Percentiles rank a stretch among this genome's conserved stretches.
These are phyloP conservation scores for Callaeas wilsoni DNA, from an alignment of 2,113 vertebrate genomes.

Conservation along the genomic window DNA sequence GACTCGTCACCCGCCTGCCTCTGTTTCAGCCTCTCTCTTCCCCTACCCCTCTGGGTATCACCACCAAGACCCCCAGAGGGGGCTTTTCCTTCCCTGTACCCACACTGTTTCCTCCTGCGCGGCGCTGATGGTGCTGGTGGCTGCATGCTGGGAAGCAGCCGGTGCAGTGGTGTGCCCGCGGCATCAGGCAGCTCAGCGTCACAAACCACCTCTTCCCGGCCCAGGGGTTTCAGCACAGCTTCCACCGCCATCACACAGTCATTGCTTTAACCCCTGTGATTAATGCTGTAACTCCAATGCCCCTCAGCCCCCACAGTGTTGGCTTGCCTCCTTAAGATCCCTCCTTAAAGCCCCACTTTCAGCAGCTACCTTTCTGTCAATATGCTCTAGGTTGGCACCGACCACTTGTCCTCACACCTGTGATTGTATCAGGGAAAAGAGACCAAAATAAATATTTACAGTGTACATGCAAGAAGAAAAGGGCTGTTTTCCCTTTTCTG, in stretches of 20 bases:
- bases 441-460: constrained; percentile 59
- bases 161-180: rapidly evolving
- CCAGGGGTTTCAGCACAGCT: neutral
- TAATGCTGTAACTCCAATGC: neutral
- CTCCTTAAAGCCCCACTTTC: constrained; percentile 13
- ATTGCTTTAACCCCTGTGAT: neutral
- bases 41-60: rapidly evolving
- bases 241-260: rapidly evolving
- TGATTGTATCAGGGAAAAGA: constrained; percentile 6
- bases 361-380: constrained; percentile 32
- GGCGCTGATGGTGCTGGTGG: neutral
- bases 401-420: constrained; percentile 46
- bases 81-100: neutral
- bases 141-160: neutral
- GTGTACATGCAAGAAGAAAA: constrained; percentile 43
- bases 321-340: neutral
- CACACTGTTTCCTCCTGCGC: neutral
- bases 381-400: neutral
- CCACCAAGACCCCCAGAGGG: neutral
- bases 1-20: neutral
- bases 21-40: neutral
- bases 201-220: neutral
- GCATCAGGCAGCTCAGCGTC: neutral
- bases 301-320: neutral
- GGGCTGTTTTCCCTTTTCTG: constrained; percentile 48